Evolutionary conservation across 2,113 vertebrate species (phyloP), one percentile per base, ranked within the genome.

Genomic region (Rhabdomys dilectus): DNA sequence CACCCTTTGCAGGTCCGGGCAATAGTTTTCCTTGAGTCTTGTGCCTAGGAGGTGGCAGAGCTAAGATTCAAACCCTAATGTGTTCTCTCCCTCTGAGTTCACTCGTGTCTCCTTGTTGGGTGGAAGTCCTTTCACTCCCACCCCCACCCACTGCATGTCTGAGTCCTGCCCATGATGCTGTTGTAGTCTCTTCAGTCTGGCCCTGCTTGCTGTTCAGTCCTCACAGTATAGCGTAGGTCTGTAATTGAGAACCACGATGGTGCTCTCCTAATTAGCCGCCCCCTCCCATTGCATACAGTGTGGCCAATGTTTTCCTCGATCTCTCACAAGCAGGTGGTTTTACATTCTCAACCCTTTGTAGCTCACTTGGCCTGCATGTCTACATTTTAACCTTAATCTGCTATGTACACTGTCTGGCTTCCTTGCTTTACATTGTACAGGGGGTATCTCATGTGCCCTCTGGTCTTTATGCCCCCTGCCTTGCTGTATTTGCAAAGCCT

Each of bases 291-390:
- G 26, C 34, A 16, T n/a, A 62, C 45, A 73, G 60, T 48, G 11
- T 94, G 84, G 34, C 42, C 66, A 64, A 0, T 93, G 56, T 39
- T 92, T 95, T 92, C 94, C 91, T 93, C 93, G 72, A 88, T 48
- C 62, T 89, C 53, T 91, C 88, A 78, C 60, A 93, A 88, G 84
- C 78, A 93, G 84, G 77, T 81, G 53, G 92, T 72, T 93, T 73
- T 84, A 96, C 92, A 75, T 95, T 80, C 29, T 82, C 72, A 90
- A 92, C 45, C 34, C 85, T 94, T 85, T 24, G 26, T 92, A 80
- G 68, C 89, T 70, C 58, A 66, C 29, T 34, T 93, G 84, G 81
- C 45, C 76, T 95, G 11, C 72, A 42, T 88, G 58, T 95, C 56
- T 81, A 3, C 64, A n/a, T 88, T 92, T 95, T 58, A 91, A 31